Percentiles rank a stretch among this genome's conserved stretches.
phyloP scores from a whole-genome alignment of 2,113 vertebrate species.

The Rhipidura dahli region DNA sequence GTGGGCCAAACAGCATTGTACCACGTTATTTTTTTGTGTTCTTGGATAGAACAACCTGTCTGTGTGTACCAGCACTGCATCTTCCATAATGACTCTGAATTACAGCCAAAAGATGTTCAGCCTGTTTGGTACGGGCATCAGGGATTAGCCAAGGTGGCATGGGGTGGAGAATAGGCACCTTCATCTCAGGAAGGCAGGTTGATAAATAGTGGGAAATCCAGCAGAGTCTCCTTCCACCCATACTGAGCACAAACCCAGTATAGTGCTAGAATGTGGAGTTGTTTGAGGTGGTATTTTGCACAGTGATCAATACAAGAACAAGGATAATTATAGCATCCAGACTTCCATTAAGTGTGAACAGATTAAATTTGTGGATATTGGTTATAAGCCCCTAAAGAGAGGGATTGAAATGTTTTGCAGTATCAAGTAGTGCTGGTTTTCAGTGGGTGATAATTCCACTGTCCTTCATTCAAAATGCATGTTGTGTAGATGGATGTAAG shows the following conservation, averaged over 20 bases:
- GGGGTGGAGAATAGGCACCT: background rate
- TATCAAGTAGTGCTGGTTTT: background rate
- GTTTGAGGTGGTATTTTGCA: background rate
- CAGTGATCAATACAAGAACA: background rate
- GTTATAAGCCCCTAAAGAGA: background rate
- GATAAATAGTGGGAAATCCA: background rate
- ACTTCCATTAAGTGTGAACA: background rate
- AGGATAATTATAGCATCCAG: background rate
- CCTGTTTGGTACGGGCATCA: background rate
- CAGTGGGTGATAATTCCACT: background rate
- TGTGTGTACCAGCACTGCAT: background rate
- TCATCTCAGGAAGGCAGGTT: background rate
- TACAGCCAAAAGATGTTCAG: background rate
- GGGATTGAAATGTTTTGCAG: background rate
- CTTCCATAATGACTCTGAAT: background rate
- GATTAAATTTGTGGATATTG: background rate
- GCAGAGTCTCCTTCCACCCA: background rate
- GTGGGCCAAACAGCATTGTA: background rate
- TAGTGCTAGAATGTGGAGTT: background rate
- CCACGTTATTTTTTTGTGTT: background rate
- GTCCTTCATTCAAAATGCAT: background rate
- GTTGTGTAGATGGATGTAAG: background rate
- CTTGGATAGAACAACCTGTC: background rate
- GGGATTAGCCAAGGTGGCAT: background rate
- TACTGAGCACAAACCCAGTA: background rate